phyloP scores from a whole-genome alignment of 2,113 vertebrate genomes.

The Chloropsis cyanopogon region DNA sequence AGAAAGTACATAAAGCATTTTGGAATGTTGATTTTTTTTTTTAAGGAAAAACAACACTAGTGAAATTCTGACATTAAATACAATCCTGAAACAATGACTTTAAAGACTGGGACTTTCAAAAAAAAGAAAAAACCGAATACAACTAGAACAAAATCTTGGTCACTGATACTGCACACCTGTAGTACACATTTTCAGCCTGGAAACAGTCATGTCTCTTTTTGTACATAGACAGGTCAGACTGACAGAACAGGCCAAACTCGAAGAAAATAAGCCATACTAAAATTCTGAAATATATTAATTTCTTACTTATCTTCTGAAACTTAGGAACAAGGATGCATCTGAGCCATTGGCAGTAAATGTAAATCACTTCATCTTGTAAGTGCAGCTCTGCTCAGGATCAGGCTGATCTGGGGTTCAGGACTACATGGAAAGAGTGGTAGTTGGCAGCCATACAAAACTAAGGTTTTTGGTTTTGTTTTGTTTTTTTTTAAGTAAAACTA shows the following conservation, averaged over 20 bases:
- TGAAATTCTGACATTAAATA: not conserved
- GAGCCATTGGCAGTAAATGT: not conserved
- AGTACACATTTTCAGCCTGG: not conserved
- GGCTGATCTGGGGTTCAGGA: not conserved
- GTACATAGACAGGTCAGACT: not conserved
- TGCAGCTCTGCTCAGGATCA: not conserved
- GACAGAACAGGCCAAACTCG: not conserved
- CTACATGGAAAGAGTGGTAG: not conserved
- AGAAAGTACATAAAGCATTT: not conserved
- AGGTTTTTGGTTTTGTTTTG: not conserved
- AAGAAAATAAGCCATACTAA: not conserved
- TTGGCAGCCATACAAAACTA: not conserved
- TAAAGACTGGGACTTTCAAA: not conserved
- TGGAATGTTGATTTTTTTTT: not conserved
- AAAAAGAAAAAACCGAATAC: not conserved
- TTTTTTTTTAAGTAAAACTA: not conserved
- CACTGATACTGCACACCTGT: not conserved
- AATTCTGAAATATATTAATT: not conserved
- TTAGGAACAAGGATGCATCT: not conserved
- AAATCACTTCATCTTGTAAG: not conserved
- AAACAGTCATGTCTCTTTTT: not conserved
- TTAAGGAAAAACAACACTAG: not conserved
- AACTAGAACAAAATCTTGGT: not conserved
- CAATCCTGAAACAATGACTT: not conserved
- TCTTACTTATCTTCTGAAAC: not conserved